Evolutionary conservation across 1,140 invertebrate genomes (phyloP), one percentile per base, ranked within the genome.

Genomic region (Atta cephalotes): DNA sequence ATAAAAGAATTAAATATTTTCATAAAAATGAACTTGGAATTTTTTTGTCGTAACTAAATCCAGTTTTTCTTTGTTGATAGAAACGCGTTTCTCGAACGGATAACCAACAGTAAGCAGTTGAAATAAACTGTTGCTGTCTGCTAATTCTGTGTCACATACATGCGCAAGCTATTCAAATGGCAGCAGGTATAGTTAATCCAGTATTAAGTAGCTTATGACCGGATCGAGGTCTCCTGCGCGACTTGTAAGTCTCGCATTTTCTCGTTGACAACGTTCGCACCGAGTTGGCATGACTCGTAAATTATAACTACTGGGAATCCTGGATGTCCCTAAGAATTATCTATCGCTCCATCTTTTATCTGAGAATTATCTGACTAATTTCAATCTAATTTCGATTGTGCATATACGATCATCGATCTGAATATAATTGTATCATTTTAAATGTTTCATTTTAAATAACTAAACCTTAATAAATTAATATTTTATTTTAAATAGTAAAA

Each of bases 131-230:
- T 86, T 76, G 31, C 31, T 35, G 49, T 18, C n/a, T 45, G 58
- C 51, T 88, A 89, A 89, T 88, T 77, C 66, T 35, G 60, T n/a
- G 45, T 60, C 87, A 39, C 82, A 51, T 12, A 56, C 58, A 53
- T 21, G 60, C 28, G 18, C n/a, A 7, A 58, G 60, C 39, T 12
- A 49, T 63, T 87, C 63, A 60, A 45, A 12, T 58, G 51, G 51
- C 39, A 60, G 72, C 65, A 18, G 62, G 49, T 28, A 49, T 56
- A 45, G 45, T 89, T 89, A 89, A 88, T 88, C 74, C 62, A 28
- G 18, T 51, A 88, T 88, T 86, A 88, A 89, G 87, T 68, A 72
- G 87, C 74, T 85, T 89, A 88, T 63, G 39, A 70, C 58, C 12
- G 62, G 66, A 77, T 66, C 66, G 58, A 21, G 5, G 58, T 49